Base-by-base conservation (phyloP, 2,888 invertebrate genomes). In the Lissonota sp. region DNA sequence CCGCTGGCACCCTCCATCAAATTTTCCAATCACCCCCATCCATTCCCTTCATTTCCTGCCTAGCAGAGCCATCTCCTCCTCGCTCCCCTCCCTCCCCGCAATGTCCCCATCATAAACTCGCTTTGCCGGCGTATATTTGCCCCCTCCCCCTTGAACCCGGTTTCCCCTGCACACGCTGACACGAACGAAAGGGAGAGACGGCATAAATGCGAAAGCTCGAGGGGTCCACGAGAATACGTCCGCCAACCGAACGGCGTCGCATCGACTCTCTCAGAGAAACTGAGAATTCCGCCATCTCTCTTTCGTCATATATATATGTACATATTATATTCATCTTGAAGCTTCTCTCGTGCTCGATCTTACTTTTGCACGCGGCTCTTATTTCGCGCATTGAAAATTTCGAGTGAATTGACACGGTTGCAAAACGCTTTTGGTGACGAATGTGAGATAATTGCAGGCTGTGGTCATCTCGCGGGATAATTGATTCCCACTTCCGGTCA, bases 1-100 rank as follows among this genome's bases (percentile, higher is more conserved):
- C 40, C 84, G 80, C 77, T 84, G 88, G 86, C 86, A 88, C 89
- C 91, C 90, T 89, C 87, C 89, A 87, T 92, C 91, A 91, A 92
- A 91, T 91, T 92, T 91, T 91, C 92, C 92, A 91, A 91, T 92
- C 91, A 89, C 88, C 89, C 90, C 83, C 82, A 63, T 66, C 87
- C 87, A 84, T 86, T 88, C 87, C 86, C 87, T 88, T 89, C 87
- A 89, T 89, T 88, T 89, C 88, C 89, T 88, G 88, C 86, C 87
- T 82, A 62, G 78, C 78, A 83, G 82, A 75, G 84, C 80, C 80
- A 74, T 80, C 77, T 79, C 80, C 71, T 75, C 83, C 82, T 82
- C 83, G 8, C 72, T 60, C 66, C 79, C 66, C 69, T 66, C 72
- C 66, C 60, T 63, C 58, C 75, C 73, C 82, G 60, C 46, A 58